Percentiles rank a stretch among this genome's conserved stretches.
Evolutionary conservation across 2,888 invertebrate genomes (phyloP).

Genomic region (Nymphalis polychloros): DNA sequence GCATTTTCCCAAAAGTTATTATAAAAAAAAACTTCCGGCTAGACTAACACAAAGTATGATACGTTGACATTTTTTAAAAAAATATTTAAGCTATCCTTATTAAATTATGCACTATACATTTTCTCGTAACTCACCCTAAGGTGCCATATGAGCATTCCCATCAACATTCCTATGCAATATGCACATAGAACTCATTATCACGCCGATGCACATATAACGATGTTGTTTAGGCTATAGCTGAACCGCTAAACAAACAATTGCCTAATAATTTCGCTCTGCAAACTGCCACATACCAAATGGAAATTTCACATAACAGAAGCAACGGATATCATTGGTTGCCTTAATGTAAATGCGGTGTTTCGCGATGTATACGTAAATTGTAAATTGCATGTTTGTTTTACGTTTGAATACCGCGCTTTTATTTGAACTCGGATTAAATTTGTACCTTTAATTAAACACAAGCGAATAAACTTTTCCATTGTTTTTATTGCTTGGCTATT

Average conservation of each 20-base stretch:
- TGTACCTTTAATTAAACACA: conserved; percentile 40
- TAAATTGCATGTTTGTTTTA: conserved; percentile 44
- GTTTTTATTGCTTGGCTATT: conserved; percentile 14
- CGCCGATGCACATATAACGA: conserved; percentile 53
- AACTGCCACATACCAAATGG: conserved; percentile 65
- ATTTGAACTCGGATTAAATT: conserved; percentile 39
- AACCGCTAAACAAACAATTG: conserved; percentile 61
- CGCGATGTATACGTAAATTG: conserved; percentile 46
- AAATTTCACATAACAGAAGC: conserved; percentile 60
- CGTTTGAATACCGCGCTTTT: conserved; percentile 39
- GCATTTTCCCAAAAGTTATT: no score
- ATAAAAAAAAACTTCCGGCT: no score
- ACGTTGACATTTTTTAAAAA: no score
- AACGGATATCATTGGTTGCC: conserved; percentile 55
- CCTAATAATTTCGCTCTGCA: conserved; percentile 63
- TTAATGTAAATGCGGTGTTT: conserved; percentile 65
- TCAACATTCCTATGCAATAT: conserved; percentile 38
- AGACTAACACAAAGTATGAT: no score
- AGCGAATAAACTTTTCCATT: conserved; percentile 33
- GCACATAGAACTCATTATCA: conserved; percentile 51
- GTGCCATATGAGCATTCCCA: conserved; percentile 30
- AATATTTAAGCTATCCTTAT: not conserved
- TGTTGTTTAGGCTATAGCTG: conserved; percentile 55
- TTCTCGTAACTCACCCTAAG: conserved; percentile 15
- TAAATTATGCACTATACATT: not conserved